Base-by-base conservation (phyloP, 2,113 vertebrate genomes). In the Spea multiplicata region DNA sequence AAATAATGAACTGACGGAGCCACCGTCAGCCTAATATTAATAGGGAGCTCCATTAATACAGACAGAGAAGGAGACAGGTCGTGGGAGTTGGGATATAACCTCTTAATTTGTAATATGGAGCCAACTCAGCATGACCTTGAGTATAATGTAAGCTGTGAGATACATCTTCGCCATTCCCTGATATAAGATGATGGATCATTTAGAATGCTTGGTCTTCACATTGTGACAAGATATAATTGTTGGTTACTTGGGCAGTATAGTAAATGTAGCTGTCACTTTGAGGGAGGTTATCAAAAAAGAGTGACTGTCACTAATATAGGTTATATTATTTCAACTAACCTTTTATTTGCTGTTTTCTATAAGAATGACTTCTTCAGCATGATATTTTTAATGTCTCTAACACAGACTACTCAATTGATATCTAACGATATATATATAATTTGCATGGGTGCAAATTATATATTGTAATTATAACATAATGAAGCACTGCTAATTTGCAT, bases 1-100 rank as follows among this genome's bases (percentile, higher is more conserved):
- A 59, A 80, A 80, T 80, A 80, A 80, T 80, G 64, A 74, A 80
- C 78, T 80, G 78, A 68, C 64, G n/a, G 78, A 74, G 71, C 78
- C 73, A 80, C 71, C 74, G 78, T 80, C 78, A 80, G 47, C 45
- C 46, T 80, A 2, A 74, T 80, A 80, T 80, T 80, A 80, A 80
- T 80, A 74, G 78, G 78, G 65, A 61, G 53, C 64, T 80, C 78
- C 71, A 74, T 80, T 74, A 80, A 68, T 74, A 48, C 13, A 68
- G 64, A 68, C 69, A 73, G 45, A 61, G 71, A 80, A 69, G 71
- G 52, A 74, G 64, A 74, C 44, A 14, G 52, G 52, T 61, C 57
- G 16, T 44, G 55, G 64, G 66, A 80, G 64, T 61, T 64, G 64
- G 61, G 16, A 55, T 66, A 67, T 17, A 50, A 66, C 17, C 64